Evolutionary conservation across 2,888 invertebrate genomes (phyloP), one percentile per base, ranked within the genome.

Genomic region (Nymphalis polychloros): DNA sequence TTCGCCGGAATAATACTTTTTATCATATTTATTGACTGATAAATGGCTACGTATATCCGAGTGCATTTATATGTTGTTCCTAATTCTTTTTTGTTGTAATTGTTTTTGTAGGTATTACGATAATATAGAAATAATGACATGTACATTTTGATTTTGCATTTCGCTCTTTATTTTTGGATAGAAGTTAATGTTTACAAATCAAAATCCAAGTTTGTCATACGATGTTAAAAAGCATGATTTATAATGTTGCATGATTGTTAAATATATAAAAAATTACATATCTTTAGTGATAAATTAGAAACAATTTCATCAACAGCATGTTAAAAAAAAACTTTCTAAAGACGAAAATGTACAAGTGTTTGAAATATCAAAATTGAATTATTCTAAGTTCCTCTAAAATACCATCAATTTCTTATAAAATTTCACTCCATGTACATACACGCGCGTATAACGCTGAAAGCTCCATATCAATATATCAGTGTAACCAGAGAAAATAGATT

Each of bases 11-110:
- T 91, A 90, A 90, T 84, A 90, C 90, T 87, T 92, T 91, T 89
- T 92, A 92, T 92, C 92, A 92, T 91, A 92, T 92, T 92, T 92
- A 92, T 92, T 88, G 89, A 89, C 90, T 91, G 90, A 86, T 88
- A 89, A 90, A 92, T 91, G 89, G 86, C 79, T 82, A 83, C 79
- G 80, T 77, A 81, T 74, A 75, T 75, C 73, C 84, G 85, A 91
- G 90, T 89, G 90, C 90, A 84, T 90, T 91, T 88, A 81, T 89
- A 78, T 90, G 91, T 90, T 86, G 70, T 77, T 77, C 79, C 75
- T 79, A 81, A 79, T 73, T 71, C 68, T 70, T 57, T 75, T 68
- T 41, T 41, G 41, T 41, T 41, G 13, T 41, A 41, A 70, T 72
- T 70, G 67, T 65, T 65, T 68, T 55, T 52, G 13, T 50, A 27